Evolutionary conservation across 2,797 vertebrate species (phyloP), one percentile per base, ranked within the genome.

Genomic region (Bradypodion pumilum): DNA sequence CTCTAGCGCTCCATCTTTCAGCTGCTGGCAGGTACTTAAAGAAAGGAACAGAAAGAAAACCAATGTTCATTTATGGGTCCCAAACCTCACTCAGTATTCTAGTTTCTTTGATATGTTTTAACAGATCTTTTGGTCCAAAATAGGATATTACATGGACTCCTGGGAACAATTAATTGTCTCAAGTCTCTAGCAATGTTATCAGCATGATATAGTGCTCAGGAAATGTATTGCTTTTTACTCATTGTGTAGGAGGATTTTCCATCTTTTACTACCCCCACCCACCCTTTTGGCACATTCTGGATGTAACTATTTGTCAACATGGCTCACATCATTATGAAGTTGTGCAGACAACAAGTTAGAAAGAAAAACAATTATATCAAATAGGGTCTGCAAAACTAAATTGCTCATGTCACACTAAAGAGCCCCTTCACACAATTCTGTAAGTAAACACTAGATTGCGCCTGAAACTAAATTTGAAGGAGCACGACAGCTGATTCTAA

Each of bases 41-140:
- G 49, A 85, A 84, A 89, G 82, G 88, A 95, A 92, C 87, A 88
- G 70, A 88, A 80, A 92, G 52, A 25, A 65, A 89, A 75, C 46
- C 66, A 23, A 8, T 82, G 84, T 86, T 81, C 63, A 49, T 81
- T 82, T 90, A 83, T 74, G 68, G 76, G 56, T 89, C 83, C 94
- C 88, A 70, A 78, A 91, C 81, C 46, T 94, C 87, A 62, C 19
- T 94, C 90, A 86, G 89, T 93, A 92, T 93, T 91, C 85, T 80
- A 77, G 72, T 82, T 91, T 25, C 82, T 88, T 91, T 91, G 90
- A 91, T 85, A 73, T 70, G 89, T 86, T 92, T 94, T 91, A 81
- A 93, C 93, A 88, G 66, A 85, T 91, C 23, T 76, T 93, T 94
- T 94, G 91, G 73, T 91, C 91, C 83, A 88, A 88, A 93, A 89